Percentiles rank a stretch among this genome's conserved stretches.
Evolutionary conservation across 2,113 vertebrate genomes (phyloP).

Genomic region (Myotis davidii): DNA sequence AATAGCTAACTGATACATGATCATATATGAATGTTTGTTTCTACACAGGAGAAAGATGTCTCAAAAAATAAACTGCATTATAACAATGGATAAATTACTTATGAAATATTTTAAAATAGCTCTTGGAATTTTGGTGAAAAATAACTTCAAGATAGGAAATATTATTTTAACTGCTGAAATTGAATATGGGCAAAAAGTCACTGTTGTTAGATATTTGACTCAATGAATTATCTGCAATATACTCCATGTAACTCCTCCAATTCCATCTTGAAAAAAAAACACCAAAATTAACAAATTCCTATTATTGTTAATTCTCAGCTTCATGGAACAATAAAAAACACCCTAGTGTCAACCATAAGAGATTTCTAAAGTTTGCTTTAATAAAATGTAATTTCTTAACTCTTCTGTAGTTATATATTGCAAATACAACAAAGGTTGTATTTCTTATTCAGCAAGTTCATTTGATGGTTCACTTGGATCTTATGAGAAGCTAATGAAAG

Average conservation of each 20-base stretch:
- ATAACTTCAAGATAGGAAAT: not conserved
- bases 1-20: not conserved
- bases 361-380: slow-evolving; percentile 75
- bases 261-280: not conserved
- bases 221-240: not conserved
- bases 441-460: slow-evolving; percentile 59
- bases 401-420: slow-evolving; percentile 20
- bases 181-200: not conserved
- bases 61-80: not conserved
- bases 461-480: slow-evolving; percentile 61
- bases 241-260: not conserved
- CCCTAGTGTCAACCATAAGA: slow-evolving; percentile 35
- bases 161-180: not conserved
- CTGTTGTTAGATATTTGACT: not conserved
- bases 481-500: slow-evolving; percentile 62
- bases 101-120: not conserved
- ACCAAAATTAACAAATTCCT: slow-evolving; percentile 2
- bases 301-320: slow-evolving; percentile 51
- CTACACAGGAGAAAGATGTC: not conserved
- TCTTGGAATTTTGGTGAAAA: not conserved
- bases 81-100: not conserved
- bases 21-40: not conserved
- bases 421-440: slow-evolving; percentile 72
- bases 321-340: slow-evolving; percentile 70
- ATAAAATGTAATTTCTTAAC: slow-evolving; percentile 76